phyloP scores from a whole-genome alignment of 2,888 invertebrate species.

The Amblyjoppa proteus region DNA sequence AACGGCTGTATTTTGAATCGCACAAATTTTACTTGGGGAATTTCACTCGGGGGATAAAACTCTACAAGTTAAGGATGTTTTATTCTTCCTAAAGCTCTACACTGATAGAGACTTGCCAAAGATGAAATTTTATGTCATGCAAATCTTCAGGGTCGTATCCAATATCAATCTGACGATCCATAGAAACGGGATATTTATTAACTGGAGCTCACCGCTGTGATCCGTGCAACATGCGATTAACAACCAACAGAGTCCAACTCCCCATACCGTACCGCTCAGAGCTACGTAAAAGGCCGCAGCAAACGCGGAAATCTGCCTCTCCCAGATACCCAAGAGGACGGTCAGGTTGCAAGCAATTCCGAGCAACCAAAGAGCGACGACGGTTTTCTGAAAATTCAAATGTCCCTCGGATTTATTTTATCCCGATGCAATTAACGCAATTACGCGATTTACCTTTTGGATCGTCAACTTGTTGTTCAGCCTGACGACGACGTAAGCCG shows the following conservation, averaged over 20 bases:
- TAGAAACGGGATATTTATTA: no score
- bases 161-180: conserved; percentile 6
- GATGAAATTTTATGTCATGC: no score
- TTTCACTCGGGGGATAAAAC: no score
- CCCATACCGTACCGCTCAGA: conserved; percentile 86
- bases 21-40: no score
- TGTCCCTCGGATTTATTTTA: background rate
- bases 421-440: background rate
- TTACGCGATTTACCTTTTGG: conserved; percentile 72
- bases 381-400: conserved; percentile 73
- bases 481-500: conserved; percentile 85
- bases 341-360: conserved; percentile 83
- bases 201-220: conserved; percentile 84
- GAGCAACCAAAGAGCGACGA: conserved; percentile 81
- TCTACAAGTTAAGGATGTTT: no score
- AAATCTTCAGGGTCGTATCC: no score
- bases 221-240: conserved; percentile 87
- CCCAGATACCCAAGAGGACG: conserved; percentile 84
- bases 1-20: background rate
- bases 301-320: conserved; percentile 84
- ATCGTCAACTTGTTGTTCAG: conserved; percentile 76
- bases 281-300: conserved; percentile 86
- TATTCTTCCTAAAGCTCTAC: no score
- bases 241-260: conserved; percentile 87
- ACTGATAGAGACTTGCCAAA: no score